A percentile compares a stretch with the other conserved stretches of the same genome.
Evolutionary conservation across 1,140 invertebrate genomes (phyloP).

Genomic region (Drosophila sproati): DNA sequence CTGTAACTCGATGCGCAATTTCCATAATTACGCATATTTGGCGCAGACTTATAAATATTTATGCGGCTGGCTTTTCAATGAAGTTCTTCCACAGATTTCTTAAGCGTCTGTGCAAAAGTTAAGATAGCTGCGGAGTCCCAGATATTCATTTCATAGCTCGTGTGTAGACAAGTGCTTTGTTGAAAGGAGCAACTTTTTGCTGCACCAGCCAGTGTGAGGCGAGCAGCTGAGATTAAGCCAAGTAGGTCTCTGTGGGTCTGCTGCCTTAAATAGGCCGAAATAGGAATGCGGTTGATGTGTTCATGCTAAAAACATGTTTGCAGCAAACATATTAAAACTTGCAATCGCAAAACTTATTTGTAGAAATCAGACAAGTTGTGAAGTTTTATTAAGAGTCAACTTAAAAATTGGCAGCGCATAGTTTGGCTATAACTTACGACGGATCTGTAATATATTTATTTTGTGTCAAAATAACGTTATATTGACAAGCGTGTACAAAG

Average conservation of each 20-base stretch:
- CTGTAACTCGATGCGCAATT: constrained; percentile 60
- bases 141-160: background rate
- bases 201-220: background rate
- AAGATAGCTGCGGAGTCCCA: too few species aligned
- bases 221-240: background rate
- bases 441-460: background rate
- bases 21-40: constrained; percentile 70
- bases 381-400: too few species aligned
- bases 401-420: background rate
- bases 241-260: background rate
- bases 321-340: too few species aligned
- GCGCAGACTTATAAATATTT: constrained; percentile 71
- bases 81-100: constrained; percentile 14
- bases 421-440: background rate
- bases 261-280: too few species aligned
- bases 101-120: background rate
- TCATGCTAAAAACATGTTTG: too few species aligned
- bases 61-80: constrained; percentile 44
- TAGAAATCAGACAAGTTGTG: too few species aligned
- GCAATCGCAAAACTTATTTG: too few species aligned
- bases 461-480: constrained; percentile 3
- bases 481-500: constrained; percentile 7
- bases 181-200: background rate
- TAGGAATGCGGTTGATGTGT: too few species aligned
- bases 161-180: constrained; percentile 4